These are phyloP conservation scores for Perithous albicinctus DNA, from an alignment of 2,888 invertebrate genomes.

Conservation along the genomic window DNA sequence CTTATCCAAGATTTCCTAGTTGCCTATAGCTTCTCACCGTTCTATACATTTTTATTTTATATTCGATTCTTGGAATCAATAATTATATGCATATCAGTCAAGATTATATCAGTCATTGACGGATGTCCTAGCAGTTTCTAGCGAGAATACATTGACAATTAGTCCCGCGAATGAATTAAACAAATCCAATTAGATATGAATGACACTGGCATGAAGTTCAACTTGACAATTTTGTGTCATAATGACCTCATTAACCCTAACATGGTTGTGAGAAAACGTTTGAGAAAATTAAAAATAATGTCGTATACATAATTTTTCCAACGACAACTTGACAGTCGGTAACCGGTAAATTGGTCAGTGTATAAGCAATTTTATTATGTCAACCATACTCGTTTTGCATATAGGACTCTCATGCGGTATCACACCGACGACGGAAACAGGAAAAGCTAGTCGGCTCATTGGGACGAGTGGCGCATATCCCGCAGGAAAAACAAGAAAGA, in stretches of 20 bases:
- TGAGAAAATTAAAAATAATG: neutral
- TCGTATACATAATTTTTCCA: neutral
- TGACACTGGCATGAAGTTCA: no score
- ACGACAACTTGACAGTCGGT: neutral
- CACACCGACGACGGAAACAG: conserved; percentile 25
- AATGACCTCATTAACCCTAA: no score
- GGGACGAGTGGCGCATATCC: conserved; percentile 3
- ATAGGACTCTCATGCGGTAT: neutral
- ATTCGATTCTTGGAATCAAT: no score
- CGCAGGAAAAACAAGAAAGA: conserved; percentile 20
- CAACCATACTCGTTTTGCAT: neutral
- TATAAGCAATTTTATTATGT: conserved; percentile 18
- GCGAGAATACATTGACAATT: no score
- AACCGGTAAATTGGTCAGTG: conserved; percentile 6
- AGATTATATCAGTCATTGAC: no score
- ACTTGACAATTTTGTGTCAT: no score
- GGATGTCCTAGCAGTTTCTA: no score
- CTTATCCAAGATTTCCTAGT: neutral
- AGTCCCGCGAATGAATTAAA: no score
- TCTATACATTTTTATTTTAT: no score
- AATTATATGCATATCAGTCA: no score
- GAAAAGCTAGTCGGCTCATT: conserved; percentile 27
- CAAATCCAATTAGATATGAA: no score
- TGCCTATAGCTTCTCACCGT: neutral
- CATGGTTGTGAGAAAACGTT: no score